Percentiles rank a stretch among this genome's conserved stretches.
These are phyloP conservation scores for Lepidochitona cinerea DNA, from an alignment of 2,888 invertebrate species.

Conservation along the genomic window DNA sequence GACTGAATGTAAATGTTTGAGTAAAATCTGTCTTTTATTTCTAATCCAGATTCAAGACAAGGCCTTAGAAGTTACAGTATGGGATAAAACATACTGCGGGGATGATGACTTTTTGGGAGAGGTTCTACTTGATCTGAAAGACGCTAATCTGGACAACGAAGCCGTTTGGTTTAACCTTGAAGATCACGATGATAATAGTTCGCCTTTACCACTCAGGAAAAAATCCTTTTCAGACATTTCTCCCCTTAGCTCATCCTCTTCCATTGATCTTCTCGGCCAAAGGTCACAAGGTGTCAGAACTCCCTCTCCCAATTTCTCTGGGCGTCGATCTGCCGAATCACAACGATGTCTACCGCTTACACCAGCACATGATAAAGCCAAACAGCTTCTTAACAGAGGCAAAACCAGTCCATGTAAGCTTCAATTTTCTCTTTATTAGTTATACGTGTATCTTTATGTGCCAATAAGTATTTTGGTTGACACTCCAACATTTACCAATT, in stretches of 20 bases:
- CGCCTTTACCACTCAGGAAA: constrained; percentile 49
- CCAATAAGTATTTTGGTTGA: too few species aligned
- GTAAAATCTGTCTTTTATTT: too few species aligned
- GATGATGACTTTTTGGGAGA: constrained; percentile 76
- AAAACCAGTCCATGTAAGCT: constrained; percentile 16
- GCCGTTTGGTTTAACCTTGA: constrained; percentile 83
- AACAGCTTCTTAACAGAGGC: constrained; percentile 28
- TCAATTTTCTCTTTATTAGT: too few species aligned
- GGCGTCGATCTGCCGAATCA: not conserved
- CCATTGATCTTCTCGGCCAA: constrained; percentile 5
- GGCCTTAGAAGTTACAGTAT: constrained; percentile 87
- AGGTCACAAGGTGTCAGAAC: not conserved
- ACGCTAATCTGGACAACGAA: constrained; percentile 88
- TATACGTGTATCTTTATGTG: too few species aligned
- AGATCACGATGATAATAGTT: constrained; percentile 67
- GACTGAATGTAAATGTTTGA: too few species aligned
- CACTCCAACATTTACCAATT: too few species aligned
- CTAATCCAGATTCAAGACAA: constrained; percentile 78
- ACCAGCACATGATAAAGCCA: constrained; percentile 44
- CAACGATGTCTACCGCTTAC: constrained; percentile 30
- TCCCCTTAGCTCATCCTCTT: constrained; percentile 33
- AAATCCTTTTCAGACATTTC: constrained; percentile 28
- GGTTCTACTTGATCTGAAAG: constrained; percentile 80
- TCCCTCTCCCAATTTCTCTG: not conserved
- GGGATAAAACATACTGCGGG: constrained; percentile 88